Conservation (phyloP, 2,113 vertebrate species). For the Nannobrachium achirus region DNA sequence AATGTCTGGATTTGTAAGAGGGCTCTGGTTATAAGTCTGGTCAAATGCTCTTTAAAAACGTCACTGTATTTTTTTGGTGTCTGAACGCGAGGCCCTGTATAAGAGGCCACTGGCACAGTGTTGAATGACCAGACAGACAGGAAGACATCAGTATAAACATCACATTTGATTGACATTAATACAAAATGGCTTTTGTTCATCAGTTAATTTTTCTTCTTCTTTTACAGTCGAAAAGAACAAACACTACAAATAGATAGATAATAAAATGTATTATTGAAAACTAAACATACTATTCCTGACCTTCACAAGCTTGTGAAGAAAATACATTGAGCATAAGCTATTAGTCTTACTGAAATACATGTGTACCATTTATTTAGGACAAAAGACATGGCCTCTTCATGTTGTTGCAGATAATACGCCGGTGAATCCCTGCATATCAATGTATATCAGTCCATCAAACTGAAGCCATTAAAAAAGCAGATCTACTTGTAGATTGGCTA, state of each 20-base stretch:
- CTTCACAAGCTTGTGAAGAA: slow-evolving; percentile 5
- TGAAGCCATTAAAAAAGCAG: slow-evolving; percentile 31
- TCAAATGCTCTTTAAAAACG: slow-evolving; percentile 46
- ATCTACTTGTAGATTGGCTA: no score
- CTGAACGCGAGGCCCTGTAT: slow-evolving; percentile 23
- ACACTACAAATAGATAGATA: no score
- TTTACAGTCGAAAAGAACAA: no score
- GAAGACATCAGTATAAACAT: no score
- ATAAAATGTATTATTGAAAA: no score
- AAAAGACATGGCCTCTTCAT: slow-evolving; percentile 17
- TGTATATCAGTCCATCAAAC: not conserved
- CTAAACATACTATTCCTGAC: no score
- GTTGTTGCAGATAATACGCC: slow-evolving; percentile 5
- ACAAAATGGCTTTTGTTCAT: slow-evolving; percentile 5
- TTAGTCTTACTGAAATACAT: slow-evolving; percentile 6
- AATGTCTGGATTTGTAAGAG: slow-evolving; percentile 38
- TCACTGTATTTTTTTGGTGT: slow-evolving; percentile 43
- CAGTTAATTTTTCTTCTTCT: slow-evolving; percentile 18
- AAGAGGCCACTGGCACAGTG: slow-evolving; percentile 25
- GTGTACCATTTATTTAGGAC: slow-evolving; percentile 1
- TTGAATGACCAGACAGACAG: not conserved
- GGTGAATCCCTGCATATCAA: slow-evolving; percentile 22
- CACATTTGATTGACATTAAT: slow-evolving; percentile 11
- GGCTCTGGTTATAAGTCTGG: slow-evolving; percentile 35
- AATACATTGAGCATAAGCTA: slow-evolving; percentile 17